A percentile compares a stretch with the other conserved stretches of the same genome.
Conservation (phyloP, 2,797 vertebrate genomes). For the Acrocephalus scirpaceus region DNA sequence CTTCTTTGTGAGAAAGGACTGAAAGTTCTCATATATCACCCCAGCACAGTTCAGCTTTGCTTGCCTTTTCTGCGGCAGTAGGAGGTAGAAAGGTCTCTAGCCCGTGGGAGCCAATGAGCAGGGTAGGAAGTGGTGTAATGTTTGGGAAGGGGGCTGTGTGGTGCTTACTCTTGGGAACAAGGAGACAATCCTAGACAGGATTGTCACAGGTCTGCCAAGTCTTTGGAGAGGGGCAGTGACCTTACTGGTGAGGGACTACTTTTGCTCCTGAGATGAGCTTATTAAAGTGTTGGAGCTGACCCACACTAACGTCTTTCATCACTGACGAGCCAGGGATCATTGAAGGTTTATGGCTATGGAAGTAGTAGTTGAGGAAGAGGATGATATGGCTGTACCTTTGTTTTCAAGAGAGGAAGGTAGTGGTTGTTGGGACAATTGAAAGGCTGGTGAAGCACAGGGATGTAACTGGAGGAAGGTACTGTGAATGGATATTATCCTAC, state of each 20-base stretch:
- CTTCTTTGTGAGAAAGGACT: background rate
- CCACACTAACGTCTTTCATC: background rate
- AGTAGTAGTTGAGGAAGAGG: background rate
- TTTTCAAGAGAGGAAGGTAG: background rate
- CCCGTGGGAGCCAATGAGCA: background rate
- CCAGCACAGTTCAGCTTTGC: background rate
- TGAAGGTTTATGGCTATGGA: background rate
- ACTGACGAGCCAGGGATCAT: accelerated
- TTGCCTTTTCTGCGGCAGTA: background rate
- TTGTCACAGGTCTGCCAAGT: background rate
- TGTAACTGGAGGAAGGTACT: background rate
- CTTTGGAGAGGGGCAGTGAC: background rate
- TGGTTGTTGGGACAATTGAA: background rate
- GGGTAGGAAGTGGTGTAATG: background rate
- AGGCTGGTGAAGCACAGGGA: background rate
- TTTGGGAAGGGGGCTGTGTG: background rate
- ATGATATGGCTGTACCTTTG: background rate
- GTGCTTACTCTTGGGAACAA: background rate
- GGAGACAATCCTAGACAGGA: background rate
- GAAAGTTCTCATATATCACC: background rate
- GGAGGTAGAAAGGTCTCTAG: background rate
- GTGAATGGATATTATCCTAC: background rate
- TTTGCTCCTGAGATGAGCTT: background rate
- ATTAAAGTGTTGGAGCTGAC: background rate
- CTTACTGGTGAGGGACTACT: background rate